Conservation (phyloP, 1,140 invertebrate genomes). For the Megathymus violae region DNA sequence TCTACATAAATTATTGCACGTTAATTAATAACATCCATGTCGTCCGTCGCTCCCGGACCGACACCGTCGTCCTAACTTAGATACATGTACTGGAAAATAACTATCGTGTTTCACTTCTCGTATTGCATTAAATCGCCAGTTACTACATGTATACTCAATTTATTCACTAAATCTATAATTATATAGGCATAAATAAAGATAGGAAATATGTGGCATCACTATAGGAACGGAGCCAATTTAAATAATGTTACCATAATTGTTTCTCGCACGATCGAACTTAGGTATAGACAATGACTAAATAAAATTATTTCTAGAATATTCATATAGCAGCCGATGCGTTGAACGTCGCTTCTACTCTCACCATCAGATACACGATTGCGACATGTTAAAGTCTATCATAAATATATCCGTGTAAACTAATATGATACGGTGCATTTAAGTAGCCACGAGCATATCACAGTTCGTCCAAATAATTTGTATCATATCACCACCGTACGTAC, state of each 20-base stretch:
- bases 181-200: conserved; percentile 75
- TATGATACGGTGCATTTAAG: not conserved
- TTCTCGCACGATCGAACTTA: conserved; percentile 70
- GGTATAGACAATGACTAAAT: conserved; percentile 75
- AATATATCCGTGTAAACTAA: not conserved
- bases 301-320: conserved; percentile 77
- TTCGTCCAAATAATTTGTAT: conserved; percentile 10
- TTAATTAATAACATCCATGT: conserved; percentile 57
- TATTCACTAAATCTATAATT: conserved; percentile 52
- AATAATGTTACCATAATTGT: conserved; percentile 58
- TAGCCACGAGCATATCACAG: conserved; percentile 31
- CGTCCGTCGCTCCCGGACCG: too few species aligned
- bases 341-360: conserved; percentile 36
- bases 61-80: conserved; percentile 45
- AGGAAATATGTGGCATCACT: conserved; percentile 71
- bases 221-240: conserved; percentile 75
- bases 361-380: not conserved
- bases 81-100: conserved; percentile 50
- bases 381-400: not conserved
- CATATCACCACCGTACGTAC: not conserved
- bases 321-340: conserved; percentile 48
- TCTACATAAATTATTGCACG: conserved; percentile 79
- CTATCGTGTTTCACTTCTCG: conserved; percentile 40
- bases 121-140: conserved; percentile 51
- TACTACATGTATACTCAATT: conserved; percentile 38